These are phyloP conservation scores for Hydrolagus affinis DNA, from an alignment of 2,113 vertebrate species.

Conservation along the genomic window DNA sequence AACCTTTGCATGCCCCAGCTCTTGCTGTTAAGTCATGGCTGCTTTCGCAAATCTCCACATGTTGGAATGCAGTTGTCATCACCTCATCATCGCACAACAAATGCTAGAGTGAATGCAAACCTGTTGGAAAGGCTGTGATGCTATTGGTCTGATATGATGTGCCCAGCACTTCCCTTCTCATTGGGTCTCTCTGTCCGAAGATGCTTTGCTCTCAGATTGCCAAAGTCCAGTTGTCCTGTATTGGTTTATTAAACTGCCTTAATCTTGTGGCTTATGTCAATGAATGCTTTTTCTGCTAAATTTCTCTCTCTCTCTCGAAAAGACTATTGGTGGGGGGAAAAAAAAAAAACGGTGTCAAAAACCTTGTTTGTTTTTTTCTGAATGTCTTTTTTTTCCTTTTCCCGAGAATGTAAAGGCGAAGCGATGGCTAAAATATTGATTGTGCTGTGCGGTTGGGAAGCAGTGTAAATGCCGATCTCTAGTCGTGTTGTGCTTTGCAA, in stretches of 20 bases:
- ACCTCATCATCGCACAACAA: too few species aligned
- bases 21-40: slow-evolving; percentile 14
- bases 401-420: too few species aligned
- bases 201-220: slow-evolving; percentile 24
- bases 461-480: too few species aligned
- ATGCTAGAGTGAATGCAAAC: background rate
- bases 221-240: background rate
- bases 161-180: slow-evolving; percentile 3
- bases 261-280: background rate
- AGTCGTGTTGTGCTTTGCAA: too few species aligned
- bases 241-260: slow-evolving; percentile 15
- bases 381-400: too few species aligned
- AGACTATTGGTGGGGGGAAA: too few species aligned
- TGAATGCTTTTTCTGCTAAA: background rate
- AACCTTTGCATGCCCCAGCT: background rate
- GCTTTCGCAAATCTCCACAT: slow-evolving; percentile 18
- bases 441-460: too few species aligned
- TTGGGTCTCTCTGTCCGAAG: slow-evolving; percentile 5
- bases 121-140: slow-evolving; percentile 4
- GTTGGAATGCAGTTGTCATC: too few species aligned
- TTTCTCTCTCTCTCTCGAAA: too few species aligned
- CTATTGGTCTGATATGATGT: background rate
- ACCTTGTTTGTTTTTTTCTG: too few species aligned
- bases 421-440: too few species aligned
- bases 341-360: too few species aligned